A percentile compares a stretch with the other conserved stretches of the same genome.
Conservation (phyloP, 2,797 vertebrate genomes). For the Takifugu rubripes region DNA sequence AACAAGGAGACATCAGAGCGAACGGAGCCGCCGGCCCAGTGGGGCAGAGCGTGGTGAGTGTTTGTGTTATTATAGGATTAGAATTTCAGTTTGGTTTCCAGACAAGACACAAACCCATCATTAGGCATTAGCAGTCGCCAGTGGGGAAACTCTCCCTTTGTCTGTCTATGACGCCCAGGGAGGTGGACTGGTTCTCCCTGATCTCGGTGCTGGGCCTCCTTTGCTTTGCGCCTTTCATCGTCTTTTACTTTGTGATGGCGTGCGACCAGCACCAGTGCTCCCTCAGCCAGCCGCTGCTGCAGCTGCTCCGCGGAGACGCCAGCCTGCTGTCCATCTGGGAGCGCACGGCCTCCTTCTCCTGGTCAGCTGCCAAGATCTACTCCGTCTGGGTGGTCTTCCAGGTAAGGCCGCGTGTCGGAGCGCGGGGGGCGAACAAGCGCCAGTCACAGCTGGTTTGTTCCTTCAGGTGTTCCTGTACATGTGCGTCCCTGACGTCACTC, state of each 20-base stretch:
- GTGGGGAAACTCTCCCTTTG: not conserved
- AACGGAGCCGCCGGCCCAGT: conserved; percentile 67
- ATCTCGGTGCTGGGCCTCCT: conserved; percentile 81
- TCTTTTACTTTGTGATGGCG: conserved; percentile 93
- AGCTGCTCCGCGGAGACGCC: conserved; percentile 70
- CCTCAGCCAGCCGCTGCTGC: conserved; percentile 74
- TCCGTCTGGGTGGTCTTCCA: conserved; percentile 86
- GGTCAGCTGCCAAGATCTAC: conserved; percentile 82
- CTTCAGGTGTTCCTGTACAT: conserved; percentile 82
- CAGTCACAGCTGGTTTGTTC: conserved; percentile 7
- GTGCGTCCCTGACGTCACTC: conserved; percentile 84
- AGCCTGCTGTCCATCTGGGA: conserved; percentile 85
- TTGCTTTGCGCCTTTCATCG: conserved; percentile 85
- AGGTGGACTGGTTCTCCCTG: conserved; percentile 94
- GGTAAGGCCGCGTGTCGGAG: conserved; percentile 63
- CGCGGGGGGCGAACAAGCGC: not conserved
- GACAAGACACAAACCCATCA: too few species aligned
- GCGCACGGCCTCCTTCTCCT: conserved; percentile 76
- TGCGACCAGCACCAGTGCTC: conserved; percentile 94
- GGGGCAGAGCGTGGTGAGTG: conserved; percentile 95
- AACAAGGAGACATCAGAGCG: conserved; percentile 35
- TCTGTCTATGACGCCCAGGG: conserved; percentile 71
- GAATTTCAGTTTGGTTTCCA: too few species aligned
- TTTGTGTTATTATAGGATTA: too few species aligned
- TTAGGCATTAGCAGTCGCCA: too few species aligned